Conservation (phyloP, 2,113 vertebrate genomes). For the Isichthys henryi region DNA sequence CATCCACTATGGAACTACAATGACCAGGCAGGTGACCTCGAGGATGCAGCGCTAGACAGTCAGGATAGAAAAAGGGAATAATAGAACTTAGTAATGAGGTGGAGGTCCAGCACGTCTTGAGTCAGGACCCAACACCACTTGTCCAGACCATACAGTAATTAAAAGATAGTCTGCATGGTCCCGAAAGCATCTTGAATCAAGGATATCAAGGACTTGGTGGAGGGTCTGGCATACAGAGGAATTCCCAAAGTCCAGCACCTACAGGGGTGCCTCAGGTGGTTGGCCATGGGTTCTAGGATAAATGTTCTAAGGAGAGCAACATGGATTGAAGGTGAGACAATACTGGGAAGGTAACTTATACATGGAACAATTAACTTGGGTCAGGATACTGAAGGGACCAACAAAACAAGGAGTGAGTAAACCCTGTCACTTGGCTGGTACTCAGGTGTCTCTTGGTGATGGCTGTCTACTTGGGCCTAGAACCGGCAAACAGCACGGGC, state of each 20-base stretch:
- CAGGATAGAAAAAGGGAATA: background rate
- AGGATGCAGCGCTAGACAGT: background rate
- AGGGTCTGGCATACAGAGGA: background rate
- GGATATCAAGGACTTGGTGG: background rate
- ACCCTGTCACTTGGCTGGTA: background rate
- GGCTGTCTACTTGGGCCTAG: background rate
- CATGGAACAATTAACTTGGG: background rate
- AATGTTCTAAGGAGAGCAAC: background rate
- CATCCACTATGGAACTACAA: too few relatives aligned
- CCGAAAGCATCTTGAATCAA: background rate
- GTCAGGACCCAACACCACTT: background rate
- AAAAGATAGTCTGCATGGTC: background rate
- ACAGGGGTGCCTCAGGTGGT: background rate
- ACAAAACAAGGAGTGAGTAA: background rate
- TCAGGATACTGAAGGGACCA: background rate
- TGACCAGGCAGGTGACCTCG: background rate
- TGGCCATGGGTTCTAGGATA: background rate
- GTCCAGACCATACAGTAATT: background rate
- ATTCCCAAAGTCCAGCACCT: background rate
- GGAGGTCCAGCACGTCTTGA: too few relatives aligned
- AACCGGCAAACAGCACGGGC: background rate
- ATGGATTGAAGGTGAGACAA: too few relatives aligned
- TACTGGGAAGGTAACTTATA: background rate
- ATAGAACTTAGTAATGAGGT: background rate
- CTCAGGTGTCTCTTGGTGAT: background rate